Percentiles rank a stretch among this genome's conserved stretches.
phyloP scores from a whole-genome alignment of 1,140 invertebrate genomes.

The Brachionus paranguensis region DNA sequence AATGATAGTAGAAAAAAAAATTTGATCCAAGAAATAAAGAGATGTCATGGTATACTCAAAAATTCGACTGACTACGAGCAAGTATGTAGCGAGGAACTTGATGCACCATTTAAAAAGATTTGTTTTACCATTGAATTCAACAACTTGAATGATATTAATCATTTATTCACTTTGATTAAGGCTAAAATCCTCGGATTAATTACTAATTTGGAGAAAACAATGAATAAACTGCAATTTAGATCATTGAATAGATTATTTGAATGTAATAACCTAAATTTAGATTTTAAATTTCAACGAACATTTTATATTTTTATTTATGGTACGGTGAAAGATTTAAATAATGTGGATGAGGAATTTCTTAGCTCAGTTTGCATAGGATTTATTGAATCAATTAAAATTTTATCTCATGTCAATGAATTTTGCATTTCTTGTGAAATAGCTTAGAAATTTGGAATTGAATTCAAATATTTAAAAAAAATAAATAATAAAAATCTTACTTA shows the following conservation, averaged over 20 bases:
- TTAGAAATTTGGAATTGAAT: neutral
- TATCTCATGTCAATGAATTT: neutral
- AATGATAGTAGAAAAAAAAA: neutral
- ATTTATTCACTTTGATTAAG: slow-evolving; percentile 16
- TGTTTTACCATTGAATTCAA: neutral
- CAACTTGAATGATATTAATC: slow-evolving; percentile 1
- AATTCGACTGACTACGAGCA: neutral
- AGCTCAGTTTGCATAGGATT: neutral
- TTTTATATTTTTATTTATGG: neutral
- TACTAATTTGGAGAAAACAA: neutral
- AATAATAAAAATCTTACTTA: too few relatives aligned
- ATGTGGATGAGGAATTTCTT: neutral
- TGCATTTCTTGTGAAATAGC: neutral
- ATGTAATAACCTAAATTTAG: neutral
- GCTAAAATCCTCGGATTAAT: slow-evolving; percentile 8
- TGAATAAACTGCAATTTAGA: neutral
- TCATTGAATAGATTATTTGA: neutral
- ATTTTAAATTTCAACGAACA: neutral
- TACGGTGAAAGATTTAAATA: neutral
- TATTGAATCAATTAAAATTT: neutral
- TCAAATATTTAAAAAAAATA: too few relatives aligned
- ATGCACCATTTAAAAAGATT: neutral
- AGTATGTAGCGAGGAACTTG: neutral
- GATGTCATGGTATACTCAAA: neutral
- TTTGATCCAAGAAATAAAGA: neutral